Evolutionary conservation across 2,113 vertebrate species (phyloP), one percentile per base, ranked within the genome.

Genomic region (Dendrocopos noguchii): DNA sequence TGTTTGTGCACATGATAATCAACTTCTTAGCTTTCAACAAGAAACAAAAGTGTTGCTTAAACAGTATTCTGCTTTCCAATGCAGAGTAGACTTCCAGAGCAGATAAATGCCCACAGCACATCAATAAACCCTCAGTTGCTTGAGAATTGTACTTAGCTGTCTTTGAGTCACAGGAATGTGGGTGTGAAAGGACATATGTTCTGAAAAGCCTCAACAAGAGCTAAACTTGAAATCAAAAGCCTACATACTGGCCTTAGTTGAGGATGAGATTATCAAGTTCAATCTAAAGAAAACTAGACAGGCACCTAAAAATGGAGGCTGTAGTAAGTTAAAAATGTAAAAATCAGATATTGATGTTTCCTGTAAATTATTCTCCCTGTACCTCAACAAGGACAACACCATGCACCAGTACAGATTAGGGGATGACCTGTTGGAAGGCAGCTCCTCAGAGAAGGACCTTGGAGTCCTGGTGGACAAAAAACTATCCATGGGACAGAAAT

Each of bases 131-230:
- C 70, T 74, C 44, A 84, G 44, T 68, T 87, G 39, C 7, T 21
- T 61, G 36, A 92, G 90, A 91, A 91, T 27, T 75, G 34, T 46
- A 61, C 65, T 75, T 80, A 86, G 79, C 68, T 83, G 13, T 78
- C 77, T 90, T 88, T 94, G 90, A 93, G 68, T 94, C 83, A 94
- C 85, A 86, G 31, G 21, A 92, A 71, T 53, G 76, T 87, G 73
- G 93, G 73, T 53, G 87, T 83, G 55, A 80, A 34, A 91, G 12
- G 39, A 80, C 63, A 88, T 75, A 31, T 19, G 70, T 55, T 85
- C 76, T 90, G 66, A 83, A 88, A 92, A 79, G 2, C 34, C 15
- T 84, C 57, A 84, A n/a, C 9, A 78, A 78, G 29, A 65, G 61
- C 63, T 64, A 84, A 59, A 84, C 11, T 78, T 63, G 39, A 88